phyloP scores from a whole-genome alignment of 1,140 invertebrate genomes.

The Hyles euphorbiae region DNA sequence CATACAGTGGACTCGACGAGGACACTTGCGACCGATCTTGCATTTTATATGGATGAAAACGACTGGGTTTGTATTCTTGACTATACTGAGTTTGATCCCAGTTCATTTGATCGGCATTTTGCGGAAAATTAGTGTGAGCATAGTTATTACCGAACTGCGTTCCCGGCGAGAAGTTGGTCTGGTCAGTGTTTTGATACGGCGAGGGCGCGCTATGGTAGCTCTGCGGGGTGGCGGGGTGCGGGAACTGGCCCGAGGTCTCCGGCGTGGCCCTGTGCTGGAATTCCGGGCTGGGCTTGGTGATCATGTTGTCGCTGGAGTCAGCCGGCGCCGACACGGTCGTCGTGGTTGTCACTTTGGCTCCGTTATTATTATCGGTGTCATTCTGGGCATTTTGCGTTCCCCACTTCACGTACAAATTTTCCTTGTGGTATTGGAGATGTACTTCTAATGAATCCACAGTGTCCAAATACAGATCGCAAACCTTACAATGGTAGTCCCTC shows the following conservation, averaged over 20 bases:
- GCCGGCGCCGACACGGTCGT: constrained; percentile 75
- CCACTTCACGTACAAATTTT: constrained; percentile 85
- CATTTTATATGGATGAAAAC: constrained; percentile 74
- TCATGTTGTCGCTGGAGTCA: constrained; percentile 79
- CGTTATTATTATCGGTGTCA: constrained; percentile 82
- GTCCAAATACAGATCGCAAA: constrained; percentile 84
- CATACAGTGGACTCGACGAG: constrained; percentile 80
- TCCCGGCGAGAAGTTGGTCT: constrained; percentile 75
- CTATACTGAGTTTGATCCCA: constrained; percentile 73
- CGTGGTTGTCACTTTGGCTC: constrained; percentile 74
- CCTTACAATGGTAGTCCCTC: constrained; percentile 80
- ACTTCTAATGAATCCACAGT: constrained; percentile 85
- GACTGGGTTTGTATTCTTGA: constrained; percentile 72
- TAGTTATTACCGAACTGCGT: constrained; percentile 69
- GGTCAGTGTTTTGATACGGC: constrained; percentile 77
- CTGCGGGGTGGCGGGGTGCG: constrained; percentile 77
- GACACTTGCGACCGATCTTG: constrained; percentile 77
- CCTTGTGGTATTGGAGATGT: constrained; percentile 86
- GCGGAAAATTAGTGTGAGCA: constrained; percentile 68
- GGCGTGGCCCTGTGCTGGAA: constrained; percentile 76
- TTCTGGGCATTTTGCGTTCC: constrained; percentile 77
- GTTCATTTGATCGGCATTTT: constrained; percentile 67
- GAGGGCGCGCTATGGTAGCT: constrained; percentile 78
- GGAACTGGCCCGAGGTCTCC: constrained; percentile 73
- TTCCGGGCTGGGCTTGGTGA: constrained; percentile 76